These are phyloP conservation scores for Acrossocheilus fasciatus DNA, from an alignment of 2,797 vertebrate species.

Conservation along the genomic window DNA sequence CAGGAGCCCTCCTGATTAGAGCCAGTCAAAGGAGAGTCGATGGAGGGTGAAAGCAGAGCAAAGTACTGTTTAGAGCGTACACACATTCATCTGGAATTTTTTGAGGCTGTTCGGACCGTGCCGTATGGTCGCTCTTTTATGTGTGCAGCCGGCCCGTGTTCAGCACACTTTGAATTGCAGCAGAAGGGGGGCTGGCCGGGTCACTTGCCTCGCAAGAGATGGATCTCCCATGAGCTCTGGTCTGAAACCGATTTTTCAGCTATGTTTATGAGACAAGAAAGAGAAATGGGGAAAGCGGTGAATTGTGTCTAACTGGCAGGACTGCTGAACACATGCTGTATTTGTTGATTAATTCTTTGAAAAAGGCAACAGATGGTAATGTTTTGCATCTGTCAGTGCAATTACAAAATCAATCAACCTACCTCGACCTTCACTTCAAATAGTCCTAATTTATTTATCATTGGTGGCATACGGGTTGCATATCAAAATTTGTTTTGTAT, in stretches of 20 bases:
- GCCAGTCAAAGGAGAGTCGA: constrained; percentile 47
- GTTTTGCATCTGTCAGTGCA: constrained; percentile 56
- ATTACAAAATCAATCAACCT: constrained; percentile 59
- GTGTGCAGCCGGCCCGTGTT: constrained; percentile 8
- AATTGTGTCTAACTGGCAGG: constrained; percentile 34
- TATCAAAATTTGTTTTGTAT: constrained; percentile 27
- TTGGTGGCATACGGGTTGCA: constrained; percentile 37
- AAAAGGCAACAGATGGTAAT: constrained; percentile 62
- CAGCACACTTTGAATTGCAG: constrained; percentile 23
- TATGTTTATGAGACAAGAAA: constrained; percentile 38
- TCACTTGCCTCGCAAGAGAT: constrained; percentile 23
- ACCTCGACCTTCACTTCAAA: constrained; percentile 54
- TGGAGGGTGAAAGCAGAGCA: constrained; percentile 49
- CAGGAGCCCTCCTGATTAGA: constrained; percentile 52
- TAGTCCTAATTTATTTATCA: constrained; percentile 52
- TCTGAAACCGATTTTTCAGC: constrained; percentile 49
- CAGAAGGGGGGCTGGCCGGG: constrained; percentile 25
- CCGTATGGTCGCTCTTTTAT: constrained; percentile 7
- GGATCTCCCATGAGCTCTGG: constrained; percentile 35
- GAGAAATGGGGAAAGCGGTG: constrained; percentile 46
- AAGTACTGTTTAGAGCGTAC: constrained; percentile 20
- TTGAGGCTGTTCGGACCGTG: constrained; percentile 3
- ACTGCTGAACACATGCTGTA: constrained; percentile 42
- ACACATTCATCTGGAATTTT: constrained; percentile 41
- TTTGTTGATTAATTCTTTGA: constrained; percentile 55